Conservation (phyloP, 2,797 vertebrate genomes). For the Chelonia mydas region DNA sequence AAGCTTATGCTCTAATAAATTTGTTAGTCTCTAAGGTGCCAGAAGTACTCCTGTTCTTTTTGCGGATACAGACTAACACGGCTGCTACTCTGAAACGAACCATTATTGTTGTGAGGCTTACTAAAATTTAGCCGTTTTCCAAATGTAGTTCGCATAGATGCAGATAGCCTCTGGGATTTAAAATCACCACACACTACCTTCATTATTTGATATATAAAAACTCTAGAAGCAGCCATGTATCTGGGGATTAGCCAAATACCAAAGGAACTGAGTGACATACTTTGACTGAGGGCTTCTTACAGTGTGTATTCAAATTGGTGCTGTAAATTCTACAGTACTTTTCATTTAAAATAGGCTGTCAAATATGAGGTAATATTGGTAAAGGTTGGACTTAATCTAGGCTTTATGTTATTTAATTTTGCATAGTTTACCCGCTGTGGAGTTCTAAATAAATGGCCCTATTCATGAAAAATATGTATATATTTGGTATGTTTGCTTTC, state of each 20-base stretch:
- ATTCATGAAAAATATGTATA: conserved; percentile 26
- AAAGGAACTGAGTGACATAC: not conserved
- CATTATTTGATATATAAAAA: not conserved
- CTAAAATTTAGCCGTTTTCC: not conserved
- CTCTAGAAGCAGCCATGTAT: not conserved
- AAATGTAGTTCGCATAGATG: not conserved
- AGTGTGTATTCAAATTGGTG: not conserved
- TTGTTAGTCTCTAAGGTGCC: too few relatives aligned
- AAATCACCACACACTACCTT: not conserved
- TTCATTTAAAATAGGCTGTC: not conserved
- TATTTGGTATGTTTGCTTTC: conserved; percentile 1
- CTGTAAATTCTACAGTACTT: conserved; percentile 4
- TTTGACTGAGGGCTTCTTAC: not conserved
- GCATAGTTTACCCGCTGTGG: not conserved
- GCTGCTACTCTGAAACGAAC: too few relatives aligned
- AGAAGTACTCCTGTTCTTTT: too few relatives aligned
- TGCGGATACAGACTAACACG: too few relatives aligned
- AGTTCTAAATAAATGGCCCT: conserved; percentile 8
- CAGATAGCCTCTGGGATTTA: not conserved
- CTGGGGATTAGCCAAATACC: not conserved
- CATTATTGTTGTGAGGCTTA: not conserved
- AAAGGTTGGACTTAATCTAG: not conserved
- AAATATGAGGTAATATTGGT: not conserved
- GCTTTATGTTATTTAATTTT: conserved; percentile 29
- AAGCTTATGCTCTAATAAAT: too few relatives aligned